Conservation (phyloP, 2,113 vertebrate genomes). For the Lontra canadensis region DNA sequence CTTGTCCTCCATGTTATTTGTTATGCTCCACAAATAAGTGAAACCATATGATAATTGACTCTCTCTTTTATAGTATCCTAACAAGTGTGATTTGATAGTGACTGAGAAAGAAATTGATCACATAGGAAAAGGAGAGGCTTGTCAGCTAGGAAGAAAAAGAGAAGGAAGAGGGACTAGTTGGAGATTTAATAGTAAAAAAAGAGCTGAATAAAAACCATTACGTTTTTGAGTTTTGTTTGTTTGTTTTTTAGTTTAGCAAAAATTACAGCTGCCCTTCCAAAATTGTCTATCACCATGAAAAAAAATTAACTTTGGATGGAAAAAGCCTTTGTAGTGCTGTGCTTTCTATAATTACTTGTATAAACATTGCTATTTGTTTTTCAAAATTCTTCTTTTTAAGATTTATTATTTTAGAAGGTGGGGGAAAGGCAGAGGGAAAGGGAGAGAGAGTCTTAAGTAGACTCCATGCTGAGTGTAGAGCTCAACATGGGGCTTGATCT, state of each 20-base stretch:
- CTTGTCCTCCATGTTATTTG: too few species aligned
- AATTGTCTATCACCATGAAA: conserved; percentile 4
- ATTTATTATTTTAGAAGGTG: background rate
- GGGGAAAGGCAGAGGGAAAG: background rate
- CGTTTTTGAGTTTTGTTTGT: background rate
- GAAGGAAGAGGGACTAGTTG: conserved; percentile 21
- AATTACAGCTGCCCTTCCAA: conserved; percentile 33
- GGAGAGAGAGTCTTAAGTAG: background rate
- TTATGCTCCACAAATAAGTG: too few species aligned
- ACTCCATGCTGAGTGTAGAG: background rate
- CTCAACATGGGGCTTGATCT: background rate
- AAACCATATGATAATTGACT: too few species aligned
- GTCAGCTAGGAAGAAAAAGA: background rate
- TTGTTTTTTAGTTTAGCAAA: background rate
- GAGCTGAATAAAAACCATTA: conserved; percentile 40
- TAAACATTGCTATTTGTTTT: conserved; percentile 43
- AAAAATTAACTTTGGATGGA: background rate
- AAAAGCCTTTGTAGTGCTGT: background rate
- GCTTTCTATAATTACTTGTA: conserved; percentile 35
- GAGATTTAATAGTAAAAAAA: conserved; percentile 44
- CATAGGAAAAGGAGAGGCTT: background rate
- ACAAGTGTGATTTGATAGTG: conserved; percentile 36
- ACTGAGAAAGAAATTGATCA: conserved; percentile 16
- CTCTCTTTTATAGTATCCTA: conserved; percentile 21
- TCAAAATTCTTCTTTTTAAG: conserved; percentile 2